A percentile compares a stretch with the other conserved stretches of the same genome.
phyloP scores from a whole-genome alignment of 2,888 invertebrate species.

The Onthophagus sagittarius region DNA sequence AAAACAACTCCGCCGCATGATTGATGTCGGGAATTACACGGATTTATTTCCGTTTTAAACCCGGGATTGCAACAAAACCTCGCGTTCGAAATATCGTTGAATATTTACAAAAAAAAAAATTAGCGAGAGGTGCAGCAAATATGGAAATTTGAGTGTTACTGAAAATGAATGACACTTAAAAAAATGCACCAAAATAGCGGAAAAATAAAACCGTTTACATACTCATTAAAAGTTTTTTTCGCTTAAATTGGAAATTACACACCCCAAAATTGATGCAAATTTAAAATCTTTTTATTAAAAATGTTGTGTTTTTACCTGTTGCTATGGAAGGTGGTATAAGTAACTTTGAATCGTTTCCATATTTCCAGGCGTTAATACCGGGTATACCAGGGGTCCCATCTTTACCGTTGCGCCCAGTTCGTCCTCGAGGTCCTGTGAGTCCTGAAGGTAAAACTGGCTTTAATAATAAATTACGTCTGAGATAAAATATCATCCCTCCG shows the following conservation, averaged over 20 bases:
- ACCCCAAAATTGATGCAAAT: no score
- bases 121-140: background rate
- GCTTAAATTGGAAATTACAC: no score
- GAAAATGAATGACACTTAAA: background rate
- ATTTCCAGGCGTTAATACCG: constrained; percentile 74
- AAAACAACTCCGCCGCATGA: background rate
- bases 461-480: background rate
- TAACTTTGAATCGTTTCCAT: constrained; percentile 60
- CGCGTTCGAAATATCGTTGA: background rate
- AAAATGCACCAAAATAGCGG: no score
- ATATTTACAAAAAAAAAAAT: background rate
- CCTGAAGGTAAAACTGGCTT: constrained; percentile 43
- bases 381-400: constrained; percentile 76
- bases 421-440: constrained; percentile 65
- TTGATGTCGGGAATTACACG: background rate
- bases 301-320: constrained; percentile 49
- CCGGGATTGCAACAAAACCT: background rate
- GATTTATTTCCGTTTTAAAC: background rate
- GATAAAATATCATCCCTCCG: background rate
- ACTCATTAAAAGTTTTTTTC: no score
- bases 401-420: constrained; percentile 68
- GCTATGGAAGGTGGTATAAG: constrained; percentile 85
- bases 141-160: background rate
- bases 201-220: no score
- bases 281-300: no score